These are phyloP conservation scores for Eustalomyia histrio DNA, from an alignment of 2,888 invertebrate species.

Conservation along the genomic window DNA sequence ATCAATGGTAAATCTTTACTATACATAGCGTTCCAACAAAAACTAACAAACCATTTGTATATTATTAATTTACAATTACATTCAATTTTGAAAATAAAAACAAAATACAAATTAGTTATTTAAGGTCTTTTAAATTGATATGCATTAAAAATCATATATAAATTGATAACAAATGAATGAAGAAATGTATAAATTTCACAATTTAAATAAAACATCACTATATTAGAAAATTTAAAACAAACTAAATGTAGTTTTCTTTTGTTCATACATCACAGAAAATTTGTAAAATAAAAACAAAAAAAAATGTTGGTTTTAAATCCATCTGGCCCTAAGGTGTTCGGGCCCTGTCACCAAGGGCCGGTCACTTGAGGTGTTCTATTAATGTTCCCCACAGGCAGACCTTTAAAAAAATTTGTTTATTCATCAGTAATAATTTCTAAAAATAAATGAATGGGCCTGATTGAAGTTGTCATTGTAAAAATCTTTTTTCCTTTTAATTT, in stretches of 20 bases:
- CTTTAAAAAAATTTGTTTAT: no score
- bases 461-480: no score
- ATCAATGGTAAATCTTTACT: slow-evolving; percentile 39
- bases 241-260: slow-evolving; percentile 2
- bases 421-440: no score
- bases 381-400: no score
- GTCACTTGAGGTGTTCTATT: no score
- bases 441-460: no score
- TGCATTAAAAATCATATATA: slow-evolving; percentile 45
- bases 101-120: slow-evolving; percentile 62
- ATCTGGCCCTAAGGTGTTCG: no score
- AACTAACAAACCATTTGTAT: slow-evolving; percentile 12
- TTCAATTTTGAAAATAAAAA: slow-evolving; percentile 38
- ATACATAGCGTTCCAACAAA: slow-evolving; percentile 29
- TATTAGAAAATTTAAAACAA: slow-evolving; percentile 55
- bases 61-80: slow-evolving; percentile 33
- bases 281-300: no score
- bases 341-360: no score
- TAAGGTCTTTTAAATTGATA: slow-evolving; percentile 47
- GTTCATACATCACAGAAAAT: no score
- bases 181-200: slow-evolving; percentile 37
- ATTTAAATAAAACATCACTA: slow-evolving; percentile 47
- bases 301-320: no score
- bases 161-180: slow-evolving; percentile 45
- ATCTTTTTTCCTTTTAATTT: no score